Conservation (phyloP, 2,888 invertebrate genomes). For the Drosophila melanosoma region DNA sequence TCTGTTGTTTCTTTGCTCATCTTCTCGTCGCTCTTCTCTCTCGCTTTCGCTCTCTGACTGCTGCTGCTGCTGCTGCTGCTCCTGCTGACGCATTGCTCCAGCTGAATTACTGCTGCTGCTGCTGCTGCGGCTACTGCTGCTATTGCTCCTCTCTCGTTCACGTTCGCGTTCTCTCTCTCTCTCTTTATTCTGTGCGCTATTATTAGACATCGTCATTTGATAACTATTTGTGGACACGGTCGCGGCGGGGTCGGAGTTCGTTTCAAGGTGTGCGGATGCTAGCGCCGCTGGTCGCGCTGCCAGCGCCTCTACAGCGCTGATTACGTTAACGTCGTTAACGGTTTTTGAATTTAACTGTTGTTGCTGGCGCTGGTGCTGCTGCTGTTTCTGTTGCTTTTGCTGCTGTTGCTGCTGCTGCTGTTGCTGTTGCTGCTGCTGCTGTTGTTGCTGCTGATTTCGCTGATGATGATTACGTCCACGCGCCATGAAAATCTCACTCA, state of each 20-base stretch:
- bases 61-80: conserved; percentile 24
- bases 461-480: conserved; percentile 85
- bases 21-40: conserved; percentile 21
- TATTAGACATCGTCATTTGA: conserved; percentile 84
- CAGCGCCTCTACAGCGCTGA: conserved; percentile 48
- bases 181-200: conserved; percentile 72
- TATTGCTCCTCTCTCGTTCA: conserved; percentile 15
- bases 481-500: conserved; percentile 84
- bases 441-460: conserved; percentile 77
- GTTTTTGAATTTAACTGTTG: conserved; percentile 43
- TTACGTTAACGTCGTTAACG: conserved; percentile 53
- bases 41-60: conserved; percentile 32
- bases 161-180: conserved; percentile 18
- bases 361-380: conserved; percentile 21
- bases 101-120: conserved; percentile 61
- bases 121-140: conserved; percentile 18
- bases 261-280: conserved; percentile 81
- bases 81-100: conserved; percentile 40
- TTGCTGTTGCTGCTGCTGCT: conserved; percentile 74
- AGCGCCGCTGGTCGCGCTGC: conserved; percentile 39
- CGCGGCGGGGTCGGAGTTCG: conserved; percentile 81
- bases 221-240: conserved; percentile 79
- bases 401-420: conserved; percentile 69
- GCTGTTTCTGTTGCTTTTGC: conserved; percentile 46
- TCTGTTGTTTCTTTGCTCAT: conserved; percentile 17